A percentile compares a stretch with the other conserved stretches of the same genome.
Evolutionary conservation across 64 coral and sea anemone species (phyloP).

Genomic region (Trachythela sp.): DNA sequence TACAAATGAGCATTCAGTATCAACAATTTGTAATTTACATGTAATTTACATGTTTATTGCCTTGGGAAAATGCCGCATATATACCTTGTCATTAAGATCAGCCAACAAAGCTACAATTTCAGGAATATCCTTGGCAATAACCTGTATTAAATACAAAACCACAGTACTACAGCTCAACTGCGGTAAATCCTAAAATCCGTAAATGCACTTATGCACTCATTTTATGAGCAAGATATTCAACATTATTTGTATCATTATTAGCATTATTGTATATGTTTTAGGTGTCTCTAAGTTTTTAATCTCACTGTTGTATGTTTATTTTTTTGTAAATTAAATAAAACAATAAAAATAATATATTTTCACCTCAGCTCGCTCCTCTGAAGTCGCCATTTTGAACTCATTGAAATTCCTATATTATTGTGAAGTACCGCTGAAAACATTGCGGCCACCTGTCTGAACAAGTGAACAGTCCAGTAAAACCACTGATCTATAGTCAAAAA

Average conservation of each 20-base stretch:
- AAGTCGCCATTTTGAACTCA: not conserved
- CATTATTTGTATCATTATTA: no score
- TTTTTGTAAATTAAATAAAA: no score
- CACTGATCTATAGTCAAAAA: not conserved
- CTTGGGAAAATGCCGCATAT: not conserved
- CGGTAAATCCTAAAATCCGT: no score
- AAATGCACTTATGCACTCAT: no score
- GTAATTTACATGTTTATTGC: no score
- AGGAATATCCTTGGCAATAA: conserved; percentile 18
- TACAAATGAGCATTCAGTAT: not conserved
- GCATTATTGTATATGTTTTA: no score
- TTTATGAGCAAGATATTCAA: no score
- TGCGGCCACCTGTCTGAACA: not conserved
- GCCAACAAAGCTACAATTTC: conserved; percentile 9
- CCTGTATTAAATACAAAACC: not conserved
- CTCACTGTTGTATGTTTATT: no score
- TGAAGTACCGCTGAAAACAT: not conserved
- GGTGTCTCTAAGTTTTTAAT: no score
- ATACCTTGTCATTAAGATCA: not conserved
- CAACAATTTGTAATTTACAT: not conserved
- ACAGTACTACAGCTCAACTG: not conserved
- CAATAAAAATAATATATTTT: not conserved
- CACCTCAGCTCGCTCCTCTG: not conserved
- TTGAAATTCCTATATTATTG: not conserved
- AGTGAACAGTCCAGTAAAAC: not conserved